Evolutionary conservation across 2,113 vertebrate genomes (phyloP).

Genomic region (Crotalus helleri): DNA sequence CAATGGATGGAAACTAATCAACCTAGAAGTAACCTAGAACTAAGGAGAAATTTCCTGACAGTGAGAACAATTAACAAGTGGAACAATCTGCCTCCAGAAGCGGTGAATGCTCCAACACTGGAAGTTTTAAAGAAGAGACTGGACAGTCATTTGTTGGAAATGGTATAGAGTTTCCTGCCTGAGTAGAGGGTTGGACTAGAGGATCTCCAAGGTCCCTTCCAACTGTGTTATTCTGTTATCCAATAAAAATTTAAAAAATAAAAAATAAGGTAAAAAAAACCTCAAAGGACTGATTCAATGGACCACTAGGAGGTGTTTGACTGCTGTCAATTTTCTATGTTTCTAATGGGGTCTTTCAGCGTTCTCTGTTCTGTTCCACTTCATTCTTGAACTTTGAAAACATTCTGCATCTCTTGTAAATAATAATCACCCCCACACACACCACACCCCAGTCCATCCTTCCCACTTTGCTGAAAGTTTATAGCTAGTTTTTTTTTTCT

Average conservation of each 20-base stretch:
- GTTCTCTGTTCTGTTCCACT: neutral
- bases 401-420: conserved; percentile 49
- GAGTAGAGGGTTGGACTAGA: neutral
- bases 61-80: no score
- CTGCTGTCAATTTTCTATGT: neutral
- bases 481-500: conserved; percentile 48
- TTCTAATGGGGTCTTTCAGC: conserved; percentile 31
- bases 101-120: no score
- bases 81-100: neutral
- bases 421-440: conserved; percentile 27
- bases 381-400: conserved; percentile 22
- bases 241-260: neutral
- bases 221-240: neutral
- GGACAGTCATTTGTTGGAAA: neutral
- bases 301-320: neutral
- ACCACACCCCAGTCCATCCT: conserved; percentile 37
- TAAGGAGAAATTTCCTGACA: no score
- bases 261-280: neutral
- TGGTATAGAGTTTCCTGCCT: neutral
- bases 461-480: conserved; percentile 56
- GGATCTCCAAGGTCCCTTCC: neutral
- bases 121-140: neutral
- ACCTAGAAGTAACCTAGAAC: no score
- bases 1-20: no score
- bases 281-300: neutral